Evolutionary conservation across 2,888 invertebrate genomes (phyloP).

Genomic region (Troglohyphantes excavatus): DNA sequence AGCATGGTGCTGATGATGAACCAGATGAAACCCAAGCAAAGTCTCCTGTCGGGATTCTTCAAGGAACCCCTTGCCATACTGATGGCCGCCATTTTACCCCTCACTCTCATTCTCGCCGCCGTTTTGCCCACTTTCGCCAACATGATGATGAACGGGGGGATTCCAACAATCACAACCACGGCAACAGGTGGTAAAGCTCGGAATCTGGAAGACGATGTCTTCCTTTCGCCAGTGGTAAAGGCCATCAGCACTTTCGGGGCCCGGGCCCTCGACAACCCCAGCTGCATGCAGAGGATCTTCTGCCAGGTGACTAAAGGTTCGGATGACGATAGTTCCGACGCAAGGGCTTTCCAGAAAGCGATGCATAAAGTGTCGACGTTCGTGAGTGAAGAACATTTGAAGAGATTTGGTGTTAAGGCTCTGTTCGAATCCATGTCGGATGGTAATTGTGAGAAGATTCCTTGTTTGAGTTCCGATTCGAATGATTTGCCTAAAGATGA

Average conservation of each 20-base stretch:
- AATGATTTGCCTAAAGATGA: not conserved
- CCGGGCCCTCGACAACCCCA: conserved; percentile 57
- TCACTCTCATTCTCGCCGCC: conserved; percentile 66
- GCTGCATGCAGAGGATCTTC: conserved; percentile 70
- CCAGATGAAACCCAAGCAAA: conserved; percentile 29
- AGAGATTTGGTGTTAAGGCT: conserved; percentile 54
- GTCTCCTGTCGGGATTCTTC: conserved; percentile 25
- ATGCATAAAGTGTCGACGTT: conserved; percentile 38
- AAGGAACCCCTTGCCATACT: conserved; percentile 54
- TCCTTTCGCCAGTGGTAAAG: conserved; percentile 54
- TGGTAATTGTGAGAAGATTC: conserved; percentile 70
- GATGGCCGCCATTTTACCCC: conserved; percentile 43
- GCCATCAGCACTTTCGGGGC: conserved; percentile 54
- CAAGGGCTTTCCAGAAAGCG: conserved; percentile 53
- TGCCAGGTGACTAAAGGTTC: conserved; percentile 69
- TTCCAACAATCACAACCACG: conserved; percentile 59
- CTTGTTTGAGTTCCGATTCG: conserved; percentile 23
- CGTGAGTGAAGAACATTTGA: conserved; percentile 46
- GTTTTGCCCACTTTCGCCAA: conserved; percentile 65
- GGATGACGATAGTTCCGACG: conserved; percentile 13
- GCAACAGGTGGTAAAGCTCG: conserved; percentile 52
- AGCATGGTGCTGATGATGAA: conserved; percentile 53
- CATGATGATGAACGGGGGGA: conserved; percentile 68
- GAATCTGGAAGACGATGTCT: not conserved
- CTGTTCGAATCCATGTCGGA: conserved; percentile 72